Evolutionary conservation across 2,113 vertebrate species (phyloP).

Genomic region (Varanus salvator): DNA sequence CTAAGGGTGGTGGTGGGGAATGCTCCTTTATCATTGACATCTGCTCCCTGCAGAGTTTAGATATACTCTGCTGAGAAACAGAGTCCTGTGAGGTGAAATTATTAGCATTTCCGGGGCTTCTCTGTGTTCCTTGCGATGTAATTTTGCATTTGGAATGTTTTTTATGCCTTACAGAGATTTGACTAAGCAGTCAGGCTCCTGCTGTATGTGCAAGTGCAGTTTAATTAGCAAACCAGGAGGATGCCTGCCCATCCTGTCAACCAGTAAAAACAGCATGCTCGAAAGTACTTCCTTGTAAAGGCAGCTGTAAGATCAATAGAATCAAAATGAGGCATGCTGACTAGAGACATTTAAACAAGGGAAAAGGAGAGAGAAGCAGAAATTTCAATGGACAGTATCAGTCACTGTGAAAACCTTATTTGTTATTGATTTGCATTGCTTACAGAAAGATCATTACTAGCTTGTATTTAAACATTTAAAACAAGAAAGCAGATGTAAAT

Average conservation of each 20-base stretch:
- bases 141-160: constrained; percentile 11
- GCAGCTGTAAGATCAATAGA: constrained; percentile 44
- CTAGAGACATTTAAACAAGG: background rate
- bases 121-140: constrained; percentile 19
- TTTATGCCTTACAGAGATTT: constrained; percentile 19
- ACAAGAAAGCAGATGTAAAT: constrained; percentile 7
- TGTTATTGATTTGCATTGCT: constrained; percentile 19
- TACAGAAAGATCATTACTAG: background rate
- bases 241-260: constrained; percentile 14
- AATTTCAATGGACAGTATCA: background rate
- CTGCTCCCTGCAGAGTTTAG: constrained; percentile 22
- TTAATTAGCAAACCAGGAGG: constrained; percentile 47
- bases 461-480: constrained; percentile 31
- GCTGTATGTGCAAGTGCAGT: constrained; percentile 27
- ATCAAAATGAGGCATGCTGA: constrained; percentile 42
- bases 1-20: background rate
- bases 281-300: constrained; percentile 44
- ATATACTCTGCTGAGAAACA: constrained; percentile 13
- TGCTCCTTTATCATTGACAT: constrained; percentile 3
- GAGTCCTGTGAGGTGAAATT: background rate
- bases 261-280: constrained; percentile 19
- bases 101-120: constrained; percentile 28
- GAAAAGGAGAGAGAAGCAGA: constrained; percentile 27
- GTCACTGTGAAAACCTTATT: constrained; percentile 14
- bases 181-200: constrained; percentile 33